Conservation (phyloP, 2,888 invertebrate species). For the Mythimna ferrago region DNA sequence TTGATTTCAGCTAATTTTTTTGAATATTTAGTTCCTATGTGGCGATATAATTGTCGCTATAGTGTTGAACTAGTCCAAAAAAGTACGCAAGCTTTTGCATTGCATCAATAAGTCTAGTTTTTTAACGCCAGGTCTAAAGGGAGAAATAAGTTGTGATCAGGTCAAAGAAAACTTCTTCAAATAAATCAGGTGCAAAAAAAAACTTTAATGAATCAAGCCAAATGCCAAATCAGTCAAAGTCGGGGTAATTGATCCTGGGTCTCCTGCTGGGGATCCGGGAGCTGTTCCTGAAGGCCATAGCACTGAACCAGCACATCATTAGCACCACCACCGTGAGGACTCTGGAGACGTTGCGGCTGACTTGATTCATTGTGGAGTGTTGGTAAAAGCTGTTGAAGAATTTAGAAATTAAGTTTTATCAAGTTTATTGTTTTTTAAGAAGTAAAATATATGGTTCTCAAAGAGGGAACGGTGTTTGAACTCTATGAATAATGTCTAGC, state of each 20-base stretch:
- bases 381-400: constrained; percentile 1
- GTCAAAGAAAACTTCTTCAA: neutral
- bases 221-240: constrained; percentile 18
- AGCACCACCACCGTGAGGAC: constrained; percentile 42
- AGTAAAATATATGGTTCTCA: no score
- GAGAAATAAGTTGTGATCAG: neutral
- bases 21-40: no score
- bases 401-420: neutral
- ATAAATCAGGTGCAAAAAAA: neutral
- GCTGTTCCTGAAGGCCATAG: constrained; percentile 59
- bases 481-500: neutral
- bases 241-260: constrained; percentile 12
- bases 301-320: constrained; percentile 45
- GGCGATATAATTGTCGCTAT: no score
- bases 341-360: constrained; percentile 31
- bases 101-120: neutral
- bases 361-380: constrained; percentile 37
- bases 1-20: no score
- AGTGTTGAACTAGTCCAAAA: neutral
- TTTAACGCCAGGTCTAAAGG: neutral
- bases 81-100: neutral
- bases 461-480: no score
- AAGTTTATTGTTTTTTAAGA: no score
- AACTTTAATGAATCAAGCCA: constrained; percentile 7
- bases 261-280: constrained; percentile 53